These are phyloP conservation scores for Verasper variegatus DNA, from an alignment of 2,113 vertebrate genomes.

Conservation along the genomic window DNA sequence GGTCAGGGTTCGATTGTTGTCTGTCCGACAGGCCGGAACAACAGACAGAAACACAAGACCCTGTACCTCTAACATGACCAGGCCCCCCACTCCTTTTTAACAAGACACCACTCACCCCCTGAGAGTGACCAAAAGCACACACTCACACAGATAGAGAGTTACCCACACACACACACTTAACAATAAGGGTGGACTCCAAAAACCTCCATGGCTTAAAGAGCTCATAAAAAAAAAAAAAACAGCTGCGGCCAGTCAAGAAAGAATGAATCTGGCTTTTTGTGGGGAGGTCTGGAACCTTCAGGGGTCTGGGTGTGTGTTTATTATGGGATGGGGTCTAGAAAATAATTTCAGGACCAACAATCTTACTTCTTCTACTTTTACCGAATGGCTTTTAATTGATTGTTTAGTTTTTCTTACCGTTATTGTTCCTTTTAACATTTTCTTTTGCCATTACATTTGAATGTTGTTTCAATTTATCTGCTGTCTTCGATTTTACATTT, in stretches of 20 bases:
- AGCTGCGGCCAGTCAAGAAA: constrained; percentile 27
- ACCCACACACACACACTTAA: not conserved
- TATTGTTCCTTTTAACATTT: too few relatives aligned
- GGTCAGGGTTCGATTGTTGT: constrained; percentile 15
- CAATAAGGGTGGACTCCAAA: too few relatives aligned
- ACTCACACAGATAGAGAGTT: too few relatives aligned
- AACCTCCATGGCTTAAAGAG: not conserved
- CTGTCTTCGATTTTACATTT: too few relatives aligned
- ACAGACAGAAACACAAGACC: constrained; percentile 58
- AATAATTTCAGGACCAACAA: not conserved
- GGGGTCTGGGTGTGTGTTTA: not conserved
- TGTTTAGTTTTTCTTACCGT: too few relatives aligned
- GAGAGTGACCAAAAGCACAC: constrained; percentile 4
- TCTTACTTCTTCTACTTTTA: too few relatives aligned
- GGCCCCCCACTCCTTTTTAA: constrained; percentile 26
- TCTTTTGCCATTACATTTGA: too few relatives aligned
- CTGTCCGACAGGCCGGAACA: constrained; percentile 28
- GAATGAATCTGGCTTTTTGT: constrained; percentile 12
- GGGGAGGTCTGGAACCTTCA: not conserved
- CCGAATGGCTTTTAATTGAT: too few relatives aligned
- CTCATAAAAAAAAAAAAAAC: too few relatives aligned
- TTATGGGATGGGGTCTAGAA: not conserved
- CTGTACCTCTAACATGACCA: constrained; percentile 15
- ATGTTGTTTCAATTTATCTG: too few relatives aligned
- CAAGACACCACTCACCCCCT: constrained; percentile 34